A percentile compares a stretch with the other conserved stretches of the same genome.
phyloP scores from a whole-genome alignment of 2,113 vertebrate species.

The Hippocampus guttulatus region DNA sequence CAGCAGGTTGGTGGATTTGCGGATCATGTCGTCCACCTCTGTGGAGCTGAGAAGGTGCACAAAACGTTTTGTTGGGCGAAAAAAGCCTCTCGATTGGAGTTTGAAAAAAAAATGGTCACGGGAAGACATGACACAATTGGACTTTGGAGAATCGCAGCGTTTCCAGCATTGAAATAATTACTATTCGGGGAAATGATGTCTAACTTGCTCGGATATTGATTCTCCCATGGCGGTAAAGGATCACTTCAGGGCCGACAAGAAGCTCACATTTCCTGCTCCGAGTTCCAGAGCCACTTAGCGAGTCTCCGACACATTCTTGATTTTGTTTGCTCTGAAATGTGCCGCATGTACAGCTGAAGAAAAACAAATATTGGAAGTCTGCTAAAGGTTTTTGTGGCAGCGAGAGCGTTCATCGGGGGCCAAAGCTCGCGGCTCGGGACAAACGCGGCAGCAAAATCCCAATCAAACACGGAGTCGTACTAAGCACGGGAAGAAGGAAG shows the following conservation, averaged over 20 bases:
- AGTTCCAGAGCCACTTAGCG: slow-evolving; percentile 34
- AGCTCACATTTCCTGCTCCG: slow-evolving; percentile 30
- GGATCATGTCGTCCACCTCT: slow-evolving; percentile 96
- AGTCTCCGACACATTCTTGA: slow-evolving; percentile 17
- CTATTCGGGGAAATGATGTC: not conserved
- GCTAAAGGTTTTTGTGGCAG: not conserved
- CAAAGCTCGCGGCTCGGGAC: not conserved
- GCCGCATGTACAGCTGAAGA: slow-evolving; percentile 30
- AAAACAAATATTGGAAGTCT: slow-evolving; percentile 22
- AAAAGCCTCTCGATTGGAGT: not conserved
- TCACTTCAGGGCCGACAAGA: not conserved
- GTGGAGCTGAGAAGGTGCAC: slow-evolving; percentile 78
- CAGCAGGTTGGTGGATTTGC: slow-evolving; percentile 93
- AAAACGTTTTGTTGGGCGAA: slow-evolving; percentile 3
- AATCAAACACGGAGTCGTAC: not conserved
- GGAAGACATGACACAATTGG: too few species aligned
- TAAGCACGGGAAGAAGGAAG: not conserved
- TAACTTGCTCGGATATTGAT: not conserved
- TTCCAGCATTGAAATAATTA: not conserved
- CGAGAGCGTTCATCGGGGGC: not conserved
- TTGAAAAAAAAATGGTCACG: too few species aligned
- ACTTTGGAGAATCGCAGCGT: too few species aligned
- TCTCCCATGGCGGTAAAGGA: not conserved
- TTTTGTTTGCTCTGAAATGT: slow-evolving; percentile 41
- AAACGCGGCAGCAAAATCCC: not conserved